These are phyloP conservation scores for Chelonus insularis DNA, from an alignment of 1,140 invertebrate species.

Conservation along the genomic window DNA sequence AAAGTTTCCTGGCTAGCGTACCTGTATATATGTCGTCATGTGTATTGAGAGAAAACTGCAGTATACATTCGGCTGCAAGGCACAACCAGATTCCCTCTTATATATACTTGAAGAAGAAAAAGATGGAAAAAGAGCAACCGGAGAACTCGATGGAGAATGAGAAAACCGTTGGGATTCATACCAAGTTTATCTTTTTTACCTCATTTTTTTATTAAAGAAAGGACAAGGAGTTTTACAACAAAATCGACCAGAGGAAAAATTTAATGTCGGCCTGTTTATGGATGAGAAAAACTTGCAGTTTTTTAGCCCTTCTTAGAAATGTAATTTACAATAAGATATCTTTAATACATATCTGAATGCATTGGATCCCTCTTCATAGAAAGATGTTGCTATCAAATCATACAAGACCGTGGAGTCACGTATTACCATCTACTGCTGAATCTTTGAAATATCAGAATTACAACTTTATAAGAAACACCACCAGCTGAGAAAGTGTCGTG, in stretches of 20 bases:
- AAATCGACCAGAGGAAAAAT: conserved; percentile 1
- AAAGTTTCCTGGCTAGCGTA: conserved; percentile 6
- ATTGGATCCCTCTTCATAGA: too few relatives aligned
- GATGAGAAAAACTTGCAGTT: conserved; percentile 5
- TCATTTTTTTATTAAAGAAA: neutral
- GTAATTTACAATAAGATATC: too few relatives aligned
- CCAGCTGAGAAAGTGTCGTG: conserved; percentile 3
- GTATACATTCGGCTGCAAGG: conserved; percentile 6
- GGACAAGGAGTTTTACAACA: neutral
- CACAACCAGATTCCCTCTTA: conserved; percentile 2
- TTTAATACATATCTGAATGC: too few relatives aligned
- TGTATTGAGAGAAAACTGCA: conserved; percentile 7
- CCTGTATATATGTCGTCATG: neutral
- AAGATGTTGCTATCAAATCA: conserved; percentile 9
- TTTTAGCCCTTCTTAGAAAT: too few relatives aligned
- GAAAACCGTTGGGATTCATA: conserved; percentile 21
- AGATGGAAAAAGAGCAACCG: conserved; percentile 2
- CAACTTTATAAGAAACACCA: neutral
- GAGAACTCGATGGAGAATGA: conserved; percentile 8
- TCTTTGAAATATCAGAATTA: conserved; percentile 9
- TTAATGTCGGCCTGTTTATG: conserved; percentile 3
- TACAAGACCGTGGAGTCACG: neutral
- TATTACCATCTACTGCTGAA: neutral
- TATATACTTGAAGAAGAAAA: neutral
- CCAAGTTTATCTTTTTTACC: neutral